These are phyloP conservation scores for Campaea margaritaria DNA, from an alignment of 2,888 invertebrate species.

Conservation along the genomic window DNA sequence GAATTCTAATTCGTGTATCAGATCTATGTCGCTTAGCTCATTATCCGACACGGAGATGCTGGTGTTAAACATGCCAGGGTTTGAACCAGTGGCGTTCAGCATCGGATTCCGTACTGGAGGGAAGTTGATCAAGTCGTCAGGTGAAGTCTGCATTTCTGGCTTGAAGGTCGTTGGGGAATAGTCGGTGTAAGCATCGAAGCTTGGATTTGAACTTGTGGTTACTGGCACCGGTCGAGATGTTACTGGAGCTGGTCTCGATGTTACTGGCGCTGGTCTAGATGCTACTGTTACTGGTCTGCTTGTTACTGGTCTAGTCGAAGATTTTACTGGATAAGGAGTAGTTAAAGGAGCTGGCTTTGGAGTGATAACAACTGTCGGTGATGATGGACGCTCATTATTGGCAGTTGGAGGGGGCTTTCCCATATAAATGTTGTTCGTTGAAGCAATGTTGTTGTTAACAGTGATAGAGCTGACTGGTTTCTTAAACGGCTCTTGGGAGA, in stretches of 20 bases:
- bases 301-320: constrained; percentile 50
- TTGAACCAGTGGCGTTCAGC: constrained; percentile 88
- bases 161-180: constrained; percentile 68
- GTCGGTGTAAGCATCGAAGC: constrained; percentile 63
- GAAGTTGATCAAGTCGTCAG: constrained; percentile 91
- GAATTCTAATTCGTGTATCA: constrained; percentile 86
- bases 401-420: constrained; percentile 62
- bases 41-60: constrained; percentile 83
- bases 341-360: constrained; percentile 86
- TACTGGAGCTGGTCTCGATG: constrained; percentile 45
- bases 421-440: constrained; percentile 82
- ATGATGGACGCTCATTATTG: constrained; percentile 80
- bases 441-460: constrained; percentile 86
- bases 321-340: constrained; percentile 64
- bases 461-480: constrained; percentile 82
- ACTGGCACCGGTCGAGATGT: constrained; percentile 45
- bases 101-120: constrained; percentile 94
- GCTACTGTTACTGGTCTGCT: too few species aligned
- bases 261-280: too few species aligned
- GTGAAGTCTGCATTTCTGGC: constrained; percentile 87
- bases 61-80: constrained; percentile 76
- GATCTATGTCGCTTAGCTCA: constrained; percentile 67
- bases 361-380: constrained; percentile 88
- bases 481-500: constrained; percentile 82
- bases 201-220: constrained; percentile 48